Base-by-base conservation (phyloP, 35 echinoderm and acorn worm genomes). In the Patiria miniata region DNA sequence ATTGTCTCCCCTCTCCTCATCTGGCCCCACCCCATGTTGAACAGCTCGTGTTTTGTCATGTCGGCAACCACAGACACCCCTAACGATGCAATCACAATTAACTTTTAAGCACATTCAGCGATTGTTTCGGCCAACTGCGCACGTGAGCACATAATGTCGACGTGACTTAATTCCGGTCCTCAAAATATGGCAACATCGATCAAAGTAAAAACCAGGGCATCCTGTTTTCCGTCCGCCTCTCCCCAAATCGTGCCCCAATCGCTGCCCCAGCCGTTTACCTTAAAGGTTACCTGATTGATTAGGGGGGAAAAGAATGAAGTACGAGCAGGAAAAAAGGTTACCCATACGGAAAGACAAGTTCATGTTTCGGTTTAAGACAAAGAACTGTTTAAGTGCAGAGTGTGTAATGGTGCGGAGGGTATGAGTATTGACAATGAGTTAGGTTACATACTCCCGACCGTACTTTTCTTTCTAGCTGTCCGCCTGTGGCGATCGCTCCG, bases 241-340 rank as follows among this genome's bases (percentile, higher is more conserved):
- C 17, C 29, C n/a, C 0, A 8, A 34, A 73, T 73, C 65, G 65
- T 73, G 65, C 65, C n/a, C 8, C 10, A 26, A 73, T 23, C 65
- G 26, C 65, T 8, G 65, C 14, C 29, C 23, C 6, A 30, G 65
- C 26, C 29, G 34, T 30, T 73, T 73, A 73, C 65, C 65, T 4
- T 73, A 73, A 73, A 73, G 65, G 65, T 73, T 73, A 73, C 23
- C 2, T 18, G 14, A 73, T 73, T 30, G 65, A 73, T 73, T 73
- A 12, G 42, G 42, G 42, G 42, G 12, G 65, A 73, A 73, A 26
- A 73, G 29, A 30, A 73, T 73, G 21, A 30, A 30, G 26, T 28
- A 23, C 29, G 34, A 14, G 65, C 2, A 14, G 65, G 26, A 30
- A 36, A 8, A 30, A 28, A 10, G 65, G 65, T 73, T 26, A 73